Base-by-base conservation (phyloP, 2,113 vertebrate genomes). In the Calonectris borealis region DNA sequence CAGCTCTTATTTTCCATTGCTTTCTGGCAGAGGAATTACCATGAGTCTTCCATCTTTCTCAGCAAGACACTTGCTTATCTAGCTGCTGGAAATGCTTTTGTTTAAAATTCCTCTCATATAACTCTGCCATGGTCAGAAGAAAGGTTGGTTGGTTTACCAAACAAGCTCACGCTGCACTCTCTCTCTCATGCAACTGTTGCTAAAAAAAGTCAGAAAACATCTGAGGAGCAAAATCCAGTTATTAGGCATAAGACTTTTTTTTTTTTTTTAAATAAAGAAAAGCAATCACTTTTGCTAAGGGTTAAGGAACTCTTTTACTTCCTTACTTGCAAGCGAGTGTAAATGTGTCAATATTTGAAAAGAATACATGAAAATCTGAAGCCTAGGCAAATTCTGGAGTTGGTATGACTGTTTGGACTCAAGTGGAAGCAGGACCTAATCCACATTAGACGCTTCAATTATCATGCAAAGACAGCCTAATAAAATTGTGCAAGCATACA, bases 1-100 rank as follows among this genome's bases (percentile, higher is more conserved):
- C 97, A 98, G 97, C 89, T 96, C 87, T 96, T 97, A 97, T 98
- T 98, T 98, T 97, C 96, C 83, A 93, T 83, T 94, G 95, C 97
- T 95, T 97, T 97, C 97, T 97, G 93, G 95, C 94, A 95, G 95
- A 95, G 72, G 86, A 76, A 95, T 97, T 96, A 72, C 93, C 90
- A 97, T 95, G 94, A 94, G 75, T 96, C 95, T 95, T 90, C 97
- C 93, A 95, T 98, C 97, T 97, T 91, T 97, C 97, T 98, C 97
- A 98, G 68, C 65, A 94, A 96, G 96, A 96, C 91, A 81, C 90
- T 97, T 95, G 94, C 96, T 98, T 98, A 95, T 98, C 94, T 97
- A 96, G 93, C 89, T 93, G 95, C 86, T 96, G 88, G 88, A 98
- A 98, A 98, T 61, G 79, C 95, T 97, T 97, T 97, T 97, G 92